Conservation (phyloP, 1,140 invertebrate genomes). For the Drosophila micromelanica region DNA sequence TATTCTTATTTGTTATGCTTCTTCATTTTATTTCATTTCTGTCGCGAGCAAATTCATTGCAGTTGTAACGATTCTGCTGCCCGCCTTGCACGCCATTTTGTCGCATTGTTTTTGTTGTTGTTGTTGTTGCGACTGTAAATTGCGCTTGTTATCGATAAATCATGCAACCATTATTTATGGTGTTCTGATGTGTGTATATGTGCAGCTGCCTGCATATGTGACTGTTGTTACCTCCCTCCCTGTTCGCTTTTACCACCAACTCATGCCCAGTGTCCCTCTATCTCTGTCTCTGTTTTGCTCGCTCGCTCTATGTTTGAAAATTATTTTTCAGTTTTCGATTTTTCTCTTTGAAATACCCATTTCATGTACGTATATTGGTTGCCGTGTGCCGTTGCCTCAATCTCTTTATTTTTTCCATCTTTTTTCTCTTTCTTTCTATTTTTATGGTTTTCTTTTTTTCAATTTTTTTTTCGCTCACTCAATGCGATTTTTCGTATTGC, state of each 20-base stretch:
- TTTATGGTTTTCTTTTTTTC: slow-evolving; percentile 57
- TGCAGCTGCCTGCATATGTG: slow-evolving; percentile 75
- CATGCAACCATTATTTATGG: slow-evolving; percentile 84
- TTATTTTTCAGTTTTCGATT: slow-evolving; percentile 83
- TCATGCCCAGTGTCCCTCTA: background rate
- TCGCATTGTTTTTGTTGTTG: slow-evolving; percentile 59
- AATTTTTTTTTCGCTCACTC: slow-evolving; percentile 43
- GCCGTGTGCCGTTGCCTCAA: slow-evolving; percentile 52
- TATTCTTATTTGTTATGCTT: slow-evolving; percentile 23
- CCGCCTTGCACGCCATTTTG: slow-evolving; percentile 47
- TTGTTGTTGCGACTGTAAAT: slow-evolving; percentile 76
- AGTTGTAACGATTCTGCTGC: slow-evolving; percentile 67
- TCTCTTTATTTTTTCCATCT: slow-evolving; percentile 47
- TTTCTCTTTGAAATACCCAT: slow-evolving; percentile 82
- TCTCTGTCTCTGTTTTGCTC: background rate
- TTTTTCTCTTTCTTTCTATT: slow-evolving; percentile 10
- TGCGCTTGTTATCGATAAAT: slow-evolving; percentile 84
- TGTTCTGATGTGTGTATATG: slow-evolving; percentile 66
- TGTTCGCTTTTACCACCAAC: slow-evolving; percentile 1
- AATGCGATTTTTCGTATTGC: slow-evolving; percentile 74
- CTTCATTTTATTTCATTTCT: slow-evolving; percentile 74
- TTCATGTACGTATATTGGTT: slow-evolving; percentile 59
- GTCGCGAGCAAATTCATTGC: slow-evolving; percentile 79
- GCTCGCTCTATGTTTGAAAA: slow-evolving; percentile 65
- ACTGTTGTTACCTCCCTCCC: slow-evolving; percentile 44